phyloP scores from a whole-genome alignment of 2,113 vertebrate genomes.

The Deroptyus accipitrinus region DNA sequence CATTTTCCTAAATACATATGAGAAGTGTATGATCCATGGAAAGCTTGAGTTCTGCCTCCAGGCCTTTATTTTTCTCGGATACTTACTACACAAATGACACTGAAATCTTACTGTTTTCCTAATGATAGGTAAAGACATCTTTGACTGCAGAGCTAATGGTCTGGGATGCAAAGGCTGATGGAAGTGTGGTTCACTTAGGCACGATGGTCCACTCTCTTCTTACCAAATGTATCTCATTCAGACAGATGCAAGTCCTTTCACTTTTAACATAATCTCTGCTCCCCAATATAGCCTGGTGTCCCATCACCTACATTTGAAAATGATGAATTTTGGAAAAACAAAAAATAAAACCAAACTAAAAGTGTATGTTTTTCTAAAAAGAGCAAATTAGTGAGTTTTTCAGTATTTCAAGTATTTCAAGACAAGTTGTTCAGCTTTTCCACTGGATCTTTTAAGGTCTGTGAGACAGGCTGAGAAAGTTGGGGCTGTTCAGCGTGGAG shows the following conservation, averaged over 20 bases:
- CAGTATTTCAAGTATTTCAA: background rate
- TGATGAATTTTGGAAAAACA: background rate
- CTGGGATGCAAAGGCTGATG: background rate
- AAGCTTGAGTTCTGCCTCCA: background rate
- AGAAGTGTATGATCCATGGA: background rate
- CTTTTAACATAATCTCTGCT: background rate
- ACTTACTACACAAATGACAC: background rate
- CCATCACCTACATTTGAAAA: background rate
- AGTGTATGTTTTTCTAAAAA: background rate
- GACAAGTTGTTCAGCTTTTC: background rate
- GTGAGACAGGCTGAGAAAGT: background rate
- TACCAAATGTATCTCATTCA: background rate
- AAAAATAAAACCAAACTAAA: background rate
- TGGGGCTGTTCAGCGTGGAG: too few species aligned
- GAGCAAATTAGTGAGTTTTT: background rate
- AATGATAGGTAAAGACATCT: background rate
- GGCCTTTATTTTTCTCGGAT: background rate
- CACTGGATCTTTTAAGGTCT: background rate
- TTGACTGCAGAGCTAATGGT: background rate
- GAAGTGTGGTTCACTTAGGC: background rate
- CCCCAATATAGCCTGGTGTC: too few species aligned
- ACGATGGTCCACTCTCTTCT: background rate
- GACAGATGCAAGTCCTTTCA: background rate
- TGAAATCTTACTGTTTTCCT: background rate
- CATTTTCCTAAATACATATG: background rate